These are phyloP conservation scores for Ictidomys tridecemlineatus DNA, from an alignment of 2,113 vertebrate genomes.

Conservation along the genomic window DNA sequence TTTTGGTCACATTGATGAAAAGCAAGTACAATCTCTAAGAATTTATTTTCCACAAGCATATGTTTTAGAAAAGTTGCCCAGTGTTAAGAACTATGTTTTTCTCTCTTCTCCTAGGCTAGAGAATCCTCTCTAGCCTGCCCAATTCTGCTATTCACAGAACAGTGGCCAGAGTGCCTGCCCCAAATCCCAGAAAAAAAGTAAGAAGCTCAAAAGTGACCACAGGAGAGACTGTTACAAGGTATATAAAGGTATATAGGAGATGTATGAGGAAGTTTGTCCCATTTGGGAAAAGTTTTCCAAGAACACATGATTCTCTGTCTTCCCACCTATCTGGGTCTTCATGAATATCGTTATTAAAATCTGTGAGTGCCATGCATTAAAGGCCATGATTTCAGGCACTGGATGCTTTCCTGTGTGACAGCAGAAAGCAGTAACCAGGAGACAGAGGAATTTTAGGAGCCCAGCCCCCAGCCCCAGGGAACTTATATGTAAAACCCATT, in stretches of 20 bases:
- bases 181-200: not conserved
- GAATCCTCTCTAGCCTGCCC: not conserved
- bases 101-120: not conserved
- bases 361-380: not conserved
- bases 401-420: not conserved
- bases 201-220: not conserved
- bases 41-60: not conserved
- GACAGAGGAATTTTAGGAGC: not conserved
- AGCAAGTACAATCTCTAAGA: not conserved
- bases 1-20: too few relatives aligned
- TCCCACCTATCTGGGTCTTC: not conserved
- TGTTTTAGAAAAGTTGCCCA: not conserved
- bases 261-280: not conserved
- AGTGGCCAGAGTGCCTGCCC: too few relatives aligned
- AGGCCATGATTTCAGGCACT: not conserved
- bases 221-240: not conserved
- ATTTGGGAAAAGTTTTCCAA: not conserved
- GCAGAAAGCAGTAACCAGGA: not conserved
- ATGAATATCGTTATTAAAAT: not conserved
- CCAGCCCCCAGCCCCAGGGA: not conserved
- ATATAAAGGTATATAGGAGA: too few relatives aligned
- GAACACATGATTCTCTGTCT: not conserved
- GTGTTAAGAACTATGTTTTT: not conserved
- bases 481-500: not conserved
- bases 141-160: not conserved